Conservation (phyloP, 2,113 vertebrate genomes). For the Tupaia tana region DNA sequence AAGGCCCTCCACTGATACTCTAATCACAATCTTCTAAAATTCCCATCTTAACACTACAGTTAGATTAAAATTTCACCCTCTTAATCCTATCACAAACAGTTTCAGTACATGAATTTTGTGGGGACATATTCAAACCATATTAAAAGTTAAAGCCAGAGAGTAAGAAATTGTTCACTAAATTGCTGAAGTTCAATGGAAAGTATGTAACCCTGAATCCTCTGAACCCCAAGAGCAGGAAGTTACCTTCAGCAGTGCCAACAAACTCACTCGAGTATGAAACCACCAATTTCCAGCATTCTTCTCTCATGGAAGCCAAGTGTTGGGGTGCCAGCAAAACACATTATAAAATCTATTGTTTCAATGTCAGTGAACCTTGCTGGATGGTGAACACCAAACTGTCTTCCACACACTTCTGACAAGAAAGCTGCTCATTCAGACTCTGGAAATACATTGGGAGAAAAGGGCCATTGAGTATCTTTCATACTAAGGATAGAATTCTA, state of each 20-base stretch:
- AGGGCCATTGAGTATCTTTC: neutral
- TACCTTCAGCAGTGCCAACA: accelerated
- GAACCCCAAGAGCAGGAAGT: neutral
- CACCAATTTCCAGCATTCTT: neutral
- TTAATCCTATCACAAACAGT: too few relatives aligned
- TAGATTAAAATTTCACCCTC: too few relatives aligned
- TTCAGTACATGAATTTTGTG: too few relatives aligned
- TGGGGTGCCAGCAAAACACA: neutral
- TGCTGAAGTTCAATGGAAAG: neutral
- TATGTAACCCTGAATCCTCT: neutral
- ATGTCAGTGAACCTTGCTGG: neutral
- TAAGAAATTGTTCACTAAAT: neutral
- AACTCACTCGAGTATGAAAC: neutral
- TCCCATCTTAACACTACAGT: too few relatives aligned
- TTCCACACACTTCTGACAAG: neutral
- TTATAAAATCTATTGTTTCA: neutral
- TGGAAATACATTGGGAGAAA: neutral
- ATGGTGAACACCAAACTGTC: neutral
- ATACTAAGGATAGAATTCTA: neutral
- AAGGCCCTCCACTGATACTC: too few relatives aligned
- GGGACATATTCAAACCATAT: too few relatives aligned
- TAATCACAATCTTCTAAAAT: too few relatives aligned
- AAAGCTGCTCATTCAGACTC: neutral
- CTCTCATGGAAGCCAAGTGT: neutral
- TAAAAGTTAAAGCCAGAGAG: neutral